phyloP scores from a whole-genome alignment of 2,888 invertebrate species.

The Urechis unicinctus region DNA sequence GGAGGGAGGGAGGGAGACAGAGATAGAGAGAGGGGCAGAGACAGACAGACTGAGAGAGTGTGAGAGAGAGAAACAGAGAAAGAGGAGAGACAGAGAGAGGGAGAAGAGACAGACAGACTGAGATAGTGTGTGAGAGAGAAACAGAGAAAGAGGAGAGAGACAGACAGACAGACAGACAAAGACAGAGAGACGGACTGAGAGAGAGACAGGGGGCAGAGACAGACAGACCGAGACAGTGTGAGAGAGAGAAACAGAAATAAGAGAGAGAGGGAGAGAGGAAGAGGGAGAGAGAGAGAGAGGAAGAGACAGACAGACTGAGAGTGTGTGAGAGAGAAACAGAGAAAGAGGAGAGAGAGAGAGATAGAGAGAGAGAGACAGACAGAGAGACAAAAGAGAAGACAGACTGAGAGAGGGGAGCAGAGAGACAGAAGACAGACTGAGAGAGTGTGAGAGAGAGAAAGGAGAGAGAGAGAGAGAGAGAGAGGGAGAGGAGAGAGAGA shows the following conservation, averaged over 20 bases:
- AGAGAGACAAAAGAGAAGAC: neutral
- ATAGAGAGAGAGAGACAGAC: no score
- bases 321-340: no score
- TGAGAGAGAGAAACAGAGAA: constrained; percentile 1
- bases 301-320: neutral
- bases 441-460: neutral
- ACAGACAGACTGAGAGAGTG: no score
- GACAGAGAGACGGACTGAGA: neutral
- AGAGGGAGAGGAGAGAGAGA: no score
- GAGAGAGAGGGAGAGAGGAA: neutral
- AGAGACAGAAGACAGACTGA: no score
- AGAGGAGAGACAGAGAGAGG: neutral
- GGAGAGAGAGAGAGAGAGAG: neutral
- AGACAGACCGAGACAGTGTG: neutral
- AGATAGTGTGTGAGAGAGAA: neutral
- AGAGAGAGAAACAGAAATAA: no score
- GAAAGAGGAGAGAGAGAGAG: no score
- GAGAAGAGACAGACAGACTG: constrained; percentile 5
- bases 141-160: neutral
- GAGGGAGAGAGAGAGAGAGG: neutral
- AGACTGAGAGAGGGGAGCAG: neutral
- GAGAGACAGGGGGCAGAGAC: neutral
- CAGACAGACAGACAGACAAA: no score
- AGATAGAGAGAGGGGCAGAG: no score
- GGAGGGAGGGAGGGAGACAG: no score